Conservation (phyloP, 2,888 invertebrate genomes). For the Zonitis immaculata region DNA sequence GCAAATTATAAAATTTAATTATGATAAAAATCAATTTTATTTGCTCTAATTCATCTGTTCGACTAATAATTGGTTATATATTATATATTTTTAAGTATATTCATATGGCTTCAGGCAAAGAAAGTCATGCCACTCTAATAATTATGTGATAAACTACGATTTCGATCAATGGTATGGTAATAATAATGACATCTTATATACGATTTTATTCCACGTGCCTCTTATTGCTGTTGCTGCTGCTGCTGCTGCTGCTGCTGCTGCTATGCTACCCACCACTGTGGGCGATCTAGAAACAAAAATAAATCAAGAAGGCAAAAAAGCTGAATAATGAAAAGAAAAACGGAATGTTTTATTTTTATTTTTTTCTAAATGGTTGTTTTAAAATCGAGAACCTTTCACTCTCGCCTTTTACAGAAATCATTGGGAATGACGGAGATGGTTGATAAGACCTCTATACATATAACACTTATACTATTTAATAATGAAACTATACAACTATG, state of each 20-base stretch:
- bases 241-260: too few species aligned
- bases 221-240: neutral
- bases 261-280: slow-evolving; percentile 21
- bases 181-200: slow-evolving; percentile 38
- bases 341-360: neutral
- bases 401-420: slow-evolving; percentile 22
- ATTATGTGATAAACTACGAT: slow-evolving; percentile 40
- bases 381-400: slow-evolving; percentile 21
- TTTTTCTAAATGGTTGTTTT: too few species aligned
- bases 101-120: slow-evolving; percentile 32
- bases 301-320: too few species aligned
- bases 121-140: slow-evolving; percentile 41
- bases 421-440: slow-evolving; percentile 3
- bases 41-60: slow-evolving; percentile 29
- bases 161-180: slow-evolving; percentile 34
- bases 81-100: slow-evolving; percentile 21
- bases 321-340: too few species aligned
- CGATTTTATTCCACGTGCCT: slow-evolving; percentile 25
- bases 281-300: slow-evolving; percentile 18
- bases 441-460: neutral
- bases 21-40: slow-evolving; percentile 27
- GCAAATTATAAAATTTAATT: neutral
- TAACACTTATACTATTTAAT: too few species aligned
- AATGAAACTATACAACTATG: too few species aligned
- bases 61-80: neutral